Conservation (phyloP, 1,140 invertebrate species). For the Aphis gossypii region DNA sequence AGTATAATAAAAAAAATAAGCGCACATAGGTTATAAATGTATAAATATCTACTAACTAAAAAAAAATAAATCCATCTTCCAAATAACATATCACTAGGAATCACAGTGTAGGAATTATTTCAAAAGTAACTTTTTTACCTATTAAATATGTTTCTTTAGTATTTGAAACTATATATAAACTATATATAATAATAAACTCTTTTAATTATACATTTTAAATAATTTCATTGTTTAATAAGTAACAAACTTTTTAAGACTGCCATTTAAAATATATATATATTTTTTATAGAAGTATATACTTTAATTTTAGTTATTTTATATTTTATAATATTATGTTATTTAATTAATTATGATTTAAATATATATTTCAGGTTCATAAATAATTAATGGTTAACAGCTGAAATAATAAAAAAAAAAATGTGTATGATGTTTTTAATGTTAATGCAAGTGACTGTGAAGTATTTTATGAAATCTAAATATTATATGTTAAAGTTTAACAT, state of each 20-base stretch:
- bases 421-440: neutral
- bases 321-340: neutral
- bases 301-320: neutral
- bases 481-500: neutral
- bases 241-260: neutral
- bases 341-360: neutral
- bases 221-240: neutral
- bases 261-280: neutral
- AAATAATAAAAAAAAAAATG: neutral
- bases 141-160: neutral
- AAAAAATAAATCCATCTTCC: neutral
- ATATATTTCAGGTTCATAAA: neutral
- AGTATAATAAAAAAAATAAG: neutral
- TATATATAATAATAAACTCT: no score
- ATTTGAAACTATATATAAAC: neutral
- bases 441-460: neutral
- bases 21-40: neutral
- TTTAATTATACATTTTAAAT: neutral
- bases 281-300: neutral
- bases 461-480: neutral
- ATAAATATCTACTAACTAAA: neutral
- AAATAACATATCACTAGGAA: neutral
- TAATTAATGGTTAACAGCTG: neutral
- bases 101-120: neutral
- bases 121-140: neutral